Evolutionary conservation across 1,140 invertebrate genomes (phyloP), one percentile per base, ranked within the genome.

Genomic region (Anastrepha obliqua): DNA sequence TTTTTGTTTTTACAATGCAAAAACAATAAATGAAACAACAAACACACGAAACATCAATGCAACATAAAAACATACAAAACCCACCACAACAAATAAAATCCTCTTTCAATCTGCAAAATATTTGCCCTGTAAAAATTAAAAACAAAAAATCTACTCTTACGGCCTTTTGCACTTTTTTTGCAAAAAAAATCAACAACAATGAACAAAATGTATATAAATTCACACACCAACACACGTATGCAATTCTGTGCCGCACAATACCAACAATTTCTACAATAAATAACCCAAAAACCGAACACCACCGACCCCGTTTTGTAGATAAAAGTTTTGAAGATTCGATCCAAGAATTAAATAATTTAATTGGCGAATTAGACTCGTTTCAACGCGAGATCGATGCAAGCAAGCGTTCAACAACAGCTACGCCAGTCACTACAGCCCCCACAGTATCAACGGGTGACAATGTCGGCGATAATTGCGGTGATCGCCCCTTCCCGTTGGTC

Each of bases 321-420:
- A 91, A 93, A 91, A 91, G 91, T 91, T 93, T 93, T 89, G 92
- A 93, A 91, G 92, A 93, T 89, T 93, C 92, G 88, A 93, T 93
- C 89, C 91, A 93, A 92, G 93, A 92, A 89, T 88, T 93, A 90
- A 93, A 93, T 90, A 93, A 93, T 93, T 90, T 93, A 91, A 93
- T 93, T 93, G 93, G 93, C 90, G 93, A 93, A 93, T 89, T 93
- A 90, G 93, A 93, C 90, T 92, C 93, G 81, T 93, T 93, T 88
- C 93, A 93, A 93, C 91, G 92, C 86, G 93, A 93, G 90, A 93
- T 93, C 87, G 93, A 93, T 91, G 91, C 90, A 89, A 91, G 91
- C 89, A 91, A 92, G 88, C 90, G 90, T 87, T 64, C 90, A 65
- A 70, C 51, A 17, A 9, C 85, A 90, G 42, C 89, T 89, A 42